Evolutionary conservation across 2,797 vertebrate species (phyloP), one percentile per base, ranked within the genome.

Genomic region (Sandelia bainsii): DNA sequence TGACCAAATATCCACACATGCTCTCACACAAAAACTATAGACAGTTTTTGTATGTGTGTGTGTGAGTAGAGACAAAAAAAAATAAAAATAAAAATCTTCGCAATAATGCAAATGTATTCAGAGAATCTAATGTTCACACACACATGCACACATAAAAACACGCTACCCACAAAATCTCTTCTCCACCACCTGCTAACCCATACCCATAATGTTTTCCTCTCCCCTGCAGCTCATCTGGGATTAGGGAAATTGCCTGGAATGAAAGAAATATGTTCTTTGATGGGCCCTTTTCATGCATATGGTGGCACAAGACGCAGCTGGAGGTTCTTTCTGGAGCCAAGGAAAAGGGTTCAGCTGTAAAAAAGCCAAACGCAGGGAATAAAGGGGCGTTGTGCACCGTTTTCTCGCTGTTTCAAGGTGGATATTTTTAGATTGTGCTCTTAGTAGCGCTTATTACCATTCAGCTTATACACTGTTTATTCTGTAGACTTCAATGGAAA

Each of bases 161-260:
- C 87, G 49, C 75, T 59, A 62, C 65, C 61, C 75, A 25, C 79
- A 73, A 82, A 87, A 90, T 86, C 89, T 79, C 85, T 82, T 73
- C 84, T 80, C 70, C 63, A 82, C 91, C 93, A 94, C 93, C 94
- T 95, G 93, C 93, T 93, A 91, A 88, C 91, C 71, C 89, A 85
- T 85, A 90, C 86, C 84, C 87, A 82, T 87, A 92, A 91, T 91
- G 82, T 91, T 92, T 91, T 91, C 87, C 85, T 92, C 87, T 94
- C 88, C 91, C 93, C 90, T 87, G 89, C 89, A 92, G 93, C 93
- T 94, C 91, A 93, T 93, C 91, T 84, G 92, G 91, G 94, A 94
- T 94, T 94, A 95, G 92, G 94, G 93, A 94, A 94, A 95, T 95
- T 93, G 93, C 90, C 86, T 89, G 92, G 93, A 94, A 94, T 93